Evolutionary conservation across 2,797 vertebrate species (phyloP), one percentile per base, ranked within the genome.

Genomic region (Lindbergichthys nudifrons): DNA sequence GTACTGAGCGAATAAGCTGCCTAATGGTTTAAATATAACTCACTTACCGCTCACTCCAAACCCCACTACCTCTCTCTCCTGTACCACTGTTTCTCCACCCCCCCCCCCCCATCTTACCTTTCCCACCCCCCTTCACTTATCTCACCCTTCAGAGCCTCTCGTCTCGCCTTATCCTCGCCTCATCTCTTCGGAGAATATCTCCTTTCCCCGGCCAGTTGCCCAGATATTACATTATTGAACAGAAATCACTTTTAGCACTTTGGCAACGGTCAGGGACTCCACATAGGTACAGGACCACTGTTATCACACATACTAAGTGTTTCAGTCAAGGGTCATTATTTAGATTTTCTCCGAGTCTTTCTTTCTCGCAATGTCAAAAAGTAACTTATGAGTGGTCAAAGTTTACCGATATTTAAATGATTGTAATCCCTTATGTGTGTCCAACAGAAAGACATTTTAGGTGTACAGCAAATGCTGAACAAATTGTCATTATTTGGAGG

Each of bases 1-100:
- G 86, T 75, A 90, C 89, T 92, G 88, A 91, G 79, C 81, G 84
- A 91, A 94, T 92, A 92, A 93, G 87, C 88, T 77, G 89, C 89
- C 89, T 93, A 93, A 93, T 93, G 90, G 88, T 93, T 93, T 93
- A 92, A 92, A 93, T 92, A 92, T 91, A 93, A 92, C 88, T 88
- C 91, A 89, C 90, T 90, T 90, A 87, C 75, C 21, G 65, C 85
- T 89, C 87, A 84, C 83, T 88, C 86, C 83, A 81, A 89, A 90
- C 84, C 89, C 85, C 70, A 69, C 64, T 84, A 69, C 64, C 83
- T 65, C 86, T 84, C 70, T 77, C 62, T 73, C 66, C 69, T 39
- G 39, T 73, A 68, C 70, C 51, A n/a, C 75, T 70, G 65, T 82
- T 86, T 75, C 78, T 82, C 76, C 63, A 70, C 16, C 60, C 32